A percentile compares a stretch with the other conserved stretches of the same genome.
Conservation (phyloP, 30 jellyfish, hydroid and myxozoan species). For the Morbakka virulenta region DNA sequence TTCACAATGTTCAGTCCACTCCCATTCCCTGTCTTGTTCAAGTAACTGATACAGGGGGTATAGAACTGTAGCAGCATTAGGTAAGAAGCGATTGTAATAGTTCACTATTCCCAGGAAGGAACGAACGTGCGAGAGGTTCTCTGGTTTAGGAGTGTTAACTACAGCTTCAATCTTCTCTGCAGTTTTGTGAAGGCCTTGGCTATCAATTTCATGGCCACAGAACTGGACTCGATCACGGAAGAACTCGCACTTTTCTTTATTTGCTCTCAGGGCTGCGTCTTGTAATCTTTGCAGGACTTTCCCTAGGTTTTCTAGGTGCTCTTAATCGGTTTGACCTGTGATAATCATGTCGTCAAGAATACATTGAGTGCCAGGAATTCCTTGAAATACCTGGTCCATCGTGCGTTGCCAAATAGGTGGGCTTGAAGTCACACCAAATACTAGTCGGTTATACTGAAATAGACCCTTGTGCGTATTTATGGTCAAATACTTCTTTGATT, state of each 20-base stretch:
- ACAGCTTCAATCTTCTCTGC: conserved; percentile 11
- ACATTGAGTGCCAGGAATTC: too few species aligned
- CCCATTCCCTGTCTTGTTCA: not conserved
- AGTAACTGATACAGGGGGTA: not conserved
- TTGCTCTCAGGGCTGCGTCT: not conserved
- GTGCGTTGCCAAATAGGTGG: not conserved
- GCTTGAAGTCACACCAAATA: not conserved
- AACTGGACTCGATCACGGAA: too few species aligned
- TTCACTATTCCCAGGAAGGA: conserved; percentile 29
- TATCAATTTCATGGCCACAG: too few species aligned
- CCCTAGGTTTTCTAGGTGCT: too few species aligned
- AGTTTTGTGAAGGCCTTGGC: too few species aligned
- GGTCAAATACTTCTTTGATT: not conserved
- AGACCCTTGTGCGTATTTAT: not conserved
- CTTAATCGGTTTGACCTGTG: too few species aligned
- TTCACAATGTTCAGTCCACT: not conserved
- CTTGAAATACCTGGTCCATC: not conserved
- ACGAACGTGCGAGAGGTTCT: conserved; percentile 18
- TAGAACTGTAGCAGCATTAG: not conserved
- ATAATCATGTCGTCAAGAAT: too few species aligned
- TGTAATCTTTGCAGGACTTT: not conserved
- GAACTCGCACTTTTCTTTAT: too few species aligned
- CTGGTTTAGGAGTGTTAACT: conserved; percentile 9
- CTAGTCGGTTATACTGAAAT: not conserved
- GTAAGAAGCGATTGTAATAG: conserved; percentile 10